Evolutionary conservation across 1,140 invertebrate genomes (phyloP).

Genomic region (Philaenus spumarius): DNA sequence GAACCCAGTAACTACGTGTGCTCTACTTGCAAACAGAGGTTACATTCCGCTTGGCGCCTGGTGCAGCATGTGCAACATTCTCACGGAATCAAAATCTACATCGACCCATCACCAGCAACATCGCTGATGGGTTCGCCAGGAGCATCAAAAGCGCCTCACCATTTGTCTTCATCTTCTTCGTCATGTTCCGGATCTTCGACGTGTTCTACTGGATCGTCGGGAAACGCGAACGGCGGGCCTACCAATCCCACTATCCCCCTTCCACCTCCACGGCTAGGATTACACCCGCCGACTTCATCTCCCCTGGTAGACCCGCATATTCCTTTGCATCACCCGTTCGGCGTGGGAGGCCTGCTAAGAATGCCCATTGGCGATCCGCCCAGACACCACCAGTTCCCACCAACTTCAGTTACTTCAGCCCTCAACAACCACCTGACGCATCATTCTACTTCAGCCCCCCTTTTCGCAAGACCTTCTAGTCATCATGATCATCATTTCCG

Average conservation of each 20-base stretch:
- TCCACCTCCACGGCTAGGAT: slow-evolving; percentile 44
- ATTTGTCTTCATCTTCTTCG: slow-evolving; percentile 44
- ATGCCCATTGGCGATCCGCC: slow-evolving; percentile 47
- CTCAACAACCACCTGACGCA: slow-evolving; percentile 1
- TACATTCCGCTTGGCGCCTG: slow-evolving; percentile 87
- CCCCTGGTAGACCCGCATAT: slow-evolving; percentile 41
- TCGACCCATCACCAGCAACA: slow-evolving; percentile 52
- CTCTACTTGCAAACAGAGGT: slow-evolving; percentile 84
- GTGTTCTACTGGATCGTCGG: slow-evolving; percentile 24
- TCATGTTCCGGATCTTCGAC: slow-evolving; percentile 44
- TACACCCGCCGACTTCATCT: slow-evolving; percentile 23
- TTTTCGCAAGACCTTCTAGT: slow-evolving; percentile 60
- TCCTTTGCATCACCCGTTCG: slow-evolving; percentile 57
- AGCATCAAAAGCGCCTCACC: slow-evolving; percentile 42
- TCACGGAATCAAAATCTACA: slow-evolving; percentile 91
- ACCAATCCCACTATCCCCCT: slow-evolving; percentile 42
- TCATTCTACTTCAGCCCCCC: slow-evolving; percentile 46
- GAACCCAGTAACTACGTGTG: slow-evolving; percentile 93
- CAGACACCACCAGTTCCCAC: slow-evolving; percentile 33
- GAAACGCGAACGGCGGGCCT: slow-evolving; percentile 36
- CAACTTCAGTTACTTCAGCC: slow-evolving; percentile 47
- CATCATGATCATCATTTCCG: slow-evolving; percentile 63
- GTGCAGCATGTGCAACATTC: slow-evolving; percentile 91
- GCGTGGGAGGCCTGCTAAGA: slow-evolving; percentile 54
- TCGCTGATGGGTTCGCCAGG: slow-evolving; percentile 30